Evolutionary conservation across 2,113 vertebrate genomes (phyloP).

Genomic region (Terrapene triunguis): DNA sequence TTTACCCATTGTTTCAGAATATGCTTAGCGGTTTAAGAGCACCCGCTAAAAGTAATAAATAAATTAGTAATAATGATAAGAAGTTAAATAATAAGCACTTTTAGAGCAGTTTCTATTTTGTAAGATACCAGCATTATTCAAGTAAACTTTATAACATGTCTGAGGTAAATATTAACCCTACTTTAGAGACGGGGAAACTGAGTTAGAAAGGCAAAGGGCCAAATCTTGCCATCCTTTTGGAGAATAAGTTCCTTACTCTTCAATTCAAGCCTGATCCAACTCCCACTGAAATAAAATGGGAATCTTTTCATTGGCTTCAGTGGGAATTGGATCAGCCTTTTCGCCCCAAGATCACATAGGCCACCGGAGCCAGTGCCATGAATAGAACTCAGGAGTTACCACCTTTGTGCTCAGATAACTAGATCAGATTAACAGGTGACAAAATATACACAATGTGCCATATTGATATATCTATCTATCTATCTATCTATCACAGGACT

Average conservation of each 20-base stretch:
- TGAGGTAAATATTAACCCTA: conserved; percentile 59
- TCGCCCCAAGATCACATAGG: neutral
- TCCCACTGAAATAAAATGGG: neutral
- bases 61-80: conserved; percentile 43
- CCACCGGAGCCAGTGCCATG: neutral
- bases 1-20: conserved; percentile 29
- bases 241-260: neutral
- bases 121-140: conserved; percentile 49
- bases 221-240: neutral
- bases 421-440: neutral
- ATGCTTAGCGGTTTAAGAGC: neutral
- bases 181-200: conserved; percentile 40
- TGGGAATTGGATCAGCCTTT: neutral
- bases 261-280: neutral
- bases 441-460: rapidly evolving
- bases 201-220: conserved; percentile 30
- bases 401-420: neutral
- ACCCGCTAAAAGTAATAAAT: conserved; percentile 31
- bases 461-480: neutral
- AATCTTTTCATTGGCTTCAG: neutral
- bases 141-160: conserved; percentile 24
- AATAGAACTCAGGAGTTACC: neutral
- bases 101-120: conserved; percentile 39
- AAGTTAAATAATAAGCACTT: conserved; percentile 31
- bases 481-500: conserved; percentile 20